Conservation (phyloP, 2,888 invertebrate species). For the Drepanosiphum platanoidis region DNA sequence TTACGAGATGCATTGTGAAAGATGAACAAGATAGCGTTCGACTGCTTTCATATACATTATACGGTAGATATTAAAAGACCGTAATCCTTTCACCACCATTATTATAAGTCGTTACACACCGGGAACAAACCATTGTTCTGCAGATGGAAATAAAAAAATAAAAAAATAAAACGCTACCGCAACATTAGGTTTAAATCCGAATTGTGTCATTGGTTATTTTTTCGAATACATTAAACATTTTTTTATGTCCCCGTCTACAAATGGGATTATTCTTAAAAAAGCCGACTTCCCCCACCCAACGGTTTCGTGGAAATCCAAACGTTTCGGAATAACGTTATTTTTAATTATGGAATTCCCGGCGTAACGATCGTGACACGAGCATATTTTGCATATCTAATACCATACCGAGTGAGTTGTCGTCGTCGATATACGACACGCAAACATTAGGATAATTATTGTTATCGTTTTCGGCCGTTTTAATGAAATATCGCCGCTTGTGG, state of each 20-base stretch:
- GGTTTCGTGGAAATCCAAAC: no score
- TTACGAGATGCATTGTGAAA: conserved; percentile 41
- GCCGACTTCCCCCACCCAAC: neutral
- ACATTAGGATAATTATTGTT: no score
- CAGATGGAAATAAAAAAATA: no score
- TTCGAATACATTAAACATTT: neutral
- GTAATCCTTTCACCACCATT: conserved; percentile 58
- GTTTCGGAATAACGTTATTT: neutral
- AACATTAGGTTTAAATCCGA: conserved; percentile 1
- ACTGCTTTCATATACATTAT: conserved; percentile 27
- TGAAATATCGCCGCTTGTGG: no score
- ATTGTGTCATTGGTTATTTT: neutral
- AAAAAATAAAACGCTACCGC: conserved; percentile 28
- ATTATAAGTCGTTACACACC: conserved; percentile 34
- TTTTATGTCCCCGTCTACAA: neutral
- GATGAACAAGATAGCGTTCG: conserved; percentile 14
- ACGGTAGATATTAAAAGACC: conserved; percentile 22
- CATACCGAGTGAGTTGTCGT: no score
- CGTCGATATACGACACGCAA: no score
- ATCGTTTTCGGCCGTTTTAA: no score
- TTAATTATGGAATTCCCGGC: neutral
- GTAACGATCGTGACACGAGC: neutral
- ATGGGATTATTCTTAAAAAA: no score
- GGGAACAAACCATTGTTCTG: conserved; percentile 39
- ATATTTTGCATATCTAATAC: no score